A percentile compares a stretch with the other conserved stretches of the same genome.
Evolutionary conservation across 2,888 invertebrate genomes (phyloP).

Genomic region (Alsophila aescularia): DNA sequence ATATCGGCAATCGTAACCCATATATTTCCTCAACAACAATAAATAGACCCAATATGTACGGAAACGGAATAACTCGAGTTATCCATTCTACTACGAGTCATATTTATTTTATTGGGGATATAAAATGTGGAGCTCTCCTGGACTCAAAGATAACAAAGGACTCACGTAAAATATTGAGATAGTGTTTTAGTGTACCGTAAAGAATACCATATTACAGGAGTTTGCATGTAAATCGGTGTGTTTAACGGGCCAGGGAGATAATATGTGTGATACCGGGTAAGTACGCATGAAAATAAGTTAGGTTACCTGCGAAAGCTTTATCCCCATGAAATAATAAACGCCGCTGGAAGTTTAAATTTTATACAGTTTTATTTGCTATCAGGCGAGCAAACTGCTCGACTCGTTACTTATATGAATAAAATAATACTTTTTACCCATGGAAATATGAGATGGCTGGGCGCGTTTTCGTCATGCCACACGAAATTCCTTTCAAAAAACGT

Average conservation of each 20-base stretch:
- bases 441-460: no score
- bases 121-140: conserved; percentile 29
- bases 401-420: no score
- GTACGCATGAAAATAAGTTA: neutral
- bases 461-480: no score
- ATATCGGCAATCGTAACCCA: neutral
- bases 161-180: conserved; percentile 29
- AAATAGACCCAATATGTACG: conserved; percentile 25
- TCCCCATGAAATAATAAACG: no score
- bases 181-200: conserved; percentile 31
- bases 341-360: no score
- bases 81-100: conserved; percentile 26
- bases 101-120: conserved; percentile 33
- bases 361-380: no score
- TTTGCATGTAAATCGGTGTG: conserved; percentile 27
- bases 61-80: conserved; percentile 25
- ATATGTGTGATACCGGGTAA: conserved; percentile 2
- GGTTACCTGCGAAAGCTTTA: neutral
- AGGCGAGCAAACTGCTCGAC: no score
- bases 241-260: conserved; percentile 15
- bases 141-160: conserved; percentile 31
- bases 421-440: no score
- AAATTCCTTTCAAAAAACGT: no score
- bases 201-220: conserved; percentile 24
- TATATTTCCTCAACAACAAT: conserved; percentile 1